Base-by-base conservation (phyloP, 2,797 vertebrate species). In the Lithobates pipiens region DNA sequence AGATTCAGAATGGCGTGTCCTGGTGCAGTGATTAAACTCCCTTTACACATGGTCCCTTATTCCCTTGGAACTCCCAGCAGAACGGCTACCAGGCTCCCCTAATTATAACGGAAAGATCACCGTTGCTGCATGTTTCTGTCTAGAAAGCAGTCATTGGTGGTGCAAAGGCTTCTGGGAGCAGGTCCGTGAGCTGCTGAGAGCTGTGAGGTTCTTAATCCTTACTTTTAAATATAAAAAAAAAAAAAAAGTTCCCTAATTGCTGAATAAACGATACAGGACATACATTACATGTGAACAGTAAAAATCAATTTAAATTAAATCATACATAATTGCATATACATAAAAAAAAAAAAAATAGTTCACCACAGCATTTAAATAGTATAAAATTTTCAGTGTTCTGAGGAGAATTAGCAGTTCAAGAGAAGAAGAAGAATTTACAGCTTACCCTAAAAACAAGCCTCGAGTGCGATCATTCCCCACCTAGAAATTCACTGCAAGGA, bases 221-320 rank as follows among this genome's bases (percentile, higher is more conserved):
- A 10, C 10, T 25, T 65, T 65, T 11, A 25, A 65, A 65, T 63
- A 65, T 65, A n/a, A 1, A 25, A 63, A 63, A n/a, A 63, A 65
- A 65, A 65, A 65, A n/a, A 61, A 65, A 25, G 61, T 65, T 65
- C 61, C 61, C 61, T 65, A 65, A 25, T 65, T 65, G n/a, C 23
- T 65, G 61, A 7, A 65, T 27, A 10, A 16, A 34, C 25, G 1
- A 34, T 29, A 29, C 25, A 54, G 15, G 57, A 65, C 18, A 15
- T 32, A 10, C 23, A 27, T 13, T 0, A n/a, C 10, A 39, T 2
- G 0, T 16, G 2, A 42, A 27, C n/a, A 77, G 8, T 27, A 65
- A 67, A 29, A 29, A 69, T 11, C 10, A 50, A 79, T 8, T 50
- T 27, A 50, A 65, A 65, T 25, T 25, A 25, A 65, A 68, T 69